Conservation (phyloP, 2,797 vertebrate species). For the Rhynchonycteris naso region DNA sequence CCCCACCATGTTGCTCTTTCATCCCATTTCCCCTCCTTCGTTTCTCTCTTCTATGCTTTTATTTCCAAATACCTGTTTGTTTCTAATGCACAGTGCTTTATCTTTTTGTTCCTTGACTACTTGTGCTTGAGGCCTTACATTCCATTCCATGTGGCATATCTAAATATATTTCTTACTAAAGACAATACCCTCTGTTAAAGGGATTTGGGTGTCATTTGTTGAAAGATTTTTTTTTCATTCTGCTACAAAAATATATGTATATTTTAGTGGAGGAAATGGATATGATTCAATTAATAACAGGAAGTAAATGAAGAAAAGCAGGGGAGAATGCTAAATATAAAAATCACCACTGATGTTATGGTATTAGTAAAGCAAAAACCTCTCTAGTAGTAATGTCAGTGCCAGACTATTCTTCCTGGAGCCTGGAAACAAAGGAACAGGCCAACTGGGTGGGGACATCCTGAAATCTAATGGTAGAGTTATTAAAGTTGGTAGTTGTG, state of each 20-base stretch:
- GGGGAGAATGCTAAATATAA: constrained; percentile 28
- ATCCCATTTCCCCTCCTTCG: not conserved
- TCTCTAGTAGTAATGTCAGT: not conserved
- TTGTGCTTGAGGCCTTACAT: not conserved
- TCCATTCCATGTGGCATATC: not conserved
- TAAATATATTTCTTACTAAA: not conserved
- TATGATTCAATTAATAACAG: constrained; percentile 36
- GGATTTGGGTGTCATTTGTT: constrained; percentile 5
- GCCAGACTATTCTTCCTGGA: not conserved
- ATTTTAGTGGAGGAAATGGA: not conserved
- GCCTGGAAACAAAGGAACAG: not conserved
- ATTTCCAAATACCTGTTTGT: not conserved
- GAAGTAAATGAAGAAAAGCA: not conserved
- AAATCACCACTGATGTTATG: not conserved
- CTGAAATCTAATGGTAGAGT: not conserved
- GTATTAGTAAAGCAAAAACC: not conserved
- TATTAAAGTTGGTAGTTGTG: not conserved
- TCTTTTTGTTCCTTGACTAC: not conserved
- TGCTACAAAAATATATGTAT: constrained; percentile 8
- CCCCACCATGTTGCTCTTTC: not conserved
- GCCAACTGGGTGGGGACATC: not conserved
- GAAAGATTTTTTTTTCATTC: not conserved
- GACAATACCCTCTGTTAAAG: not conserved
- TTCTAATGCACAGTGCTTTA: not conserved
- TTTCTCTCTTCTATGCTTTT: not conserved